phyloP scores from a whole-genome alignment of 2,888 invertebrate species.

The Pherbina coryleti region DNA sequence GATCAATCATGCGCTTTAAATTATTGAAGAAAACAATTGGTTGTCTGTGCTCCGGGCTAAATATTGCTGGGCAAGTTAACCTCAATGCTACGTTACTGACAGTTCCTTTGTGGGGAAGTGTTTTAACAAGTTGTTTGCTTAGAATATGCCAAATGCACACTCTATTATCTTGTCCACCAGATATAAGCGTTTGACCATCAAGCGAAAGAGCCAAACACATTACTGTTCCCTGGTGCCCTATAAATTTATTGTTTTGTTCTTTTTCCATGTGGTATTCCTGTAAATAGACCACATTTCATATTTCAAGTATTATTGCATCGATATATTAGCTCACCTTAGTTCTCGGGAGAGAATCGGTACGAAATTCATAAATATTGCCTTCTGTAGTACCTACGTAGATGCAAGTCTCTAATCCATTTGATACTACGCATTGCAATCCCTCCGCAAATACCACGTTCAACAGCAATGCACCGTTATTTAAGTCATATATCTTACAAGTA shows the following conservation, averaged over 20 bases:
- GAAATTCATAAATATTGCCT: conserved; percentile 79
- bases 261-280: conserved; percentile 75
- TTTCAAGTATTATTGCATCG: neutral
- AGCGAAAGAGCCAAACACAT: conserved; percentile 80
- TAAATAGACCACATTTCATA: neutral
- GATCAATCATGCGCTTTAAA: conserved; percentile 76
- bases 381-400: conserved; percentile 81
- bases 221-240: conserved; percentile 78
- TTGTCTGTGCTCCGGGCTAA: conserved; percentile 72
- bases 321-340: conserved; percentile 66
- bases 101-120: conserved; percentile 79
- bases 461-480: conserved; percentile 78
- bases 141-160: conserved; percentile 86
- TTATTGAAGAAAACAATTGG: conserved; percentile 74
- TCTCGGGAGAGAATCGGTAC: conserved; percentile 78
- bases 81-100: conserved; percentile 80
- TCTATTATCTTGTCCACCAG: conserved; percentile 81
- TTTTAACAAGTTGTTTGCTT: conserved; percentile 81
- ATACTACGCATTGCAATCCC: conserved; percentile 77
- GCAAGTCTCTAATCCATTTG: conserved; percentile 79
- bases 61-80: conserved; percentile 74
- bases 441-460: conserved; percentile 81
- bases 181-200: conserved; percentile 79
- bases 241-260: conserved; percentile 72
- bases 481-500: conserved; percentile 85